phyloP scores from a whole-genome alignment of 2,888 invertebrate species.

The Galerucella pusilla region DNA sequence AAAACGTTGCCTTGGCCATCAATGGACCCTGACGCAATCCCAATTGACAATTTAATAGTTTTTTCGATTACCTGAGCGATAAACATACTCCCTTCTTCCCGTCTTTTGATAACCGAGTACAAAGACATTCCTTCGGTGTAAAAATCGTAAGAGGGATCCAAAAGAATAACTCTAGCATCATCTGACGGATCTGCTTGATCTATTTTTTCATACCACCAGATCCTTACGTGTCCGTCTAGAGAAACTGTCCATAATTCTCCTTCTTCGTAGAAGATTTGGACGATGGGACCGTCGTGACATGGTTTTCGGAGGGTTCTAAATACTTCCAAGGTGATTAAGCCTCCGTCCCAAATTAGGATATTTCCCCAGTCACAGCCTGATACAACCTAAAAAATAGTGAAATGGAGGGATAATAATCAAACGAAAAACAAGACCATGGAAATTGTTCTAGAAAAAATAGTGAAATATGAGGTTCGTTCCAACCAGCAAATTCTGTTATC shows the following conservation, averaged over 20 bases:
- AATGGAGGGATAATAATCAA: neutral
- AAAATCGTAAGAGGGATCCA: constrained; percentile 89
- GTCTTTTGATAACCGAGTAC: constrained; percentile 68
- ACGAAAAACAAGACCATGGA: constrained; percentile 6
- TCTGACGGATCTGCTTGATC: constrained; percentile 87
- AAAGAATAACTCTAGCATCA: constrained; percentile 80
- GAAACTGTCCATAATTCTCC: constrained; percentile 66
- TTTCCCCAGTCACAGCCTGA: constrained; percentile 94
- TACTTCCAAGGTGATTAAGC: constrained; percentile 87
- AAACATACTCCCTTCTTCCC: constrained; percentile 66
- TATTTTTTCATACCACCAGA: constrained; percentile 94
- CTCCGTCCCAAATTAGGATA: constrained; percentile 90
- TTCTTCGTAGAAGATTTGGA: constrained; percentile 68
- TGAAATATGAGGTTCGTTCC: too few species aligned
- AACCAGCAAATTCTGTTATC: too few species aligned
- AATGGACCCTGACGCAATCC: too few species aligned
- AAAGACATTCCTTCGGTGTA: constrained; percentile 67
- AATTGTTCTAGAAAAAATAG: too few species aligned
- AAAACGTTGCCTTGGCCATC: too few species aligned
- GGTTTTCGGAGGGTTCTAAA: constrained; percentile 75
- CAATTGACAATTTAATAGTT: too few species aligned
- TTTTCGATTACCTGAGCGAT: constrained; percentile 77
- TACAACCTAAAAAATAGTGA: constrained; percentile 68
- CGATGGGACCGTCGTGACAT: constrained; percentile 82
- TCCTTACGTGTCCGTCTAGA: constrained; percentile 80